Percentiles rank a stretch among this genome's conserved stretches.
phyloP scores from a whole-genome alignment of 2,797 vertebrate genomes.

The Morelia viridis region DNA sequence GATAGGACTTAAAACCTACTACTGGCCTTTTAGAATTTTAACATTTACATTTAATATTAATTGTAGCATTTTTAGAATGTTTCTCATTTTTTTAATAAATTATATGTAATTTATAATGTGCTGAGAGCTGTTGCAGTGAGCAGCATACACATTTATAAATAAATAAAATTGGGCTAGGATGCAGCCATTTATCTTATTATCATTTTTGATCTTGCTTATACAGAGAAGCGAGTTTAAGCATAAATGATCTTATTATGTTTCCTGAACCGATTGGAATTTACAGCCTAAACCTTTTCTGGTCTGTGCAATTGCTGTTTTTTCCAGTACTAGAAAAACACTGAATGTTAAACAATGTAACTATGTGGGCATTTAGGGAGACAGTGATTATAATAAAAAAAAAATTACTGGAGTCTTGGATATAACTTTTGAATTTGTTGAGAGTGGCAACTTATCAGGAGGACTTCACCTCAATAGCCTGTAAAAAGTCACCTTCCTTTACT shows the following conservation, averaged over 20 bases:
- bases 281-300: not conserved
- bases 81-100: not conserved
- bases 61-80: not conserved
- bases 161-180: not conserved
- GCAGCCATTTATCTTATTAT: not conserved
- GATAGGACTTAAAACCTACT: not conserved
- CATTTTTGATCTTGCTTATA: not conserved
- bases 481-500: not conserved
- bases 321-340: not conserved
- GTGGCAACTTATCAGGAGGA: not conserved
- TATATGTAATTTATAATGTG: not conserved
- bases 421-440: not conserved
- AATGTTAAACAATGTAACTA: not conserved
- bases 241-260: not conserved
- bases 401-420: no score
- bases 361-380: not conserved
- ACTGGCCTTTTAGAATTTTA: not conserved
- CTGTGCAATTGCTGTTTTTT: no score
- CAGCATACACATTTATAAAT: not conserved
- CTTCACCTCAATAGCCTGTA: not conserved
- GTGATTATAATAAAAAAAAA: not conserved
- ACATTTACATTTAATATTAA: not conserved
- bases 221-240: not conserved
- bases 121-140: not conserved
- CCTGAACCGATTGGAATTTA: not conserved